Conservation (phyloP, 1,140 invertebrate genomes). For the Aphaenogaster ashmeadi region DNA sequence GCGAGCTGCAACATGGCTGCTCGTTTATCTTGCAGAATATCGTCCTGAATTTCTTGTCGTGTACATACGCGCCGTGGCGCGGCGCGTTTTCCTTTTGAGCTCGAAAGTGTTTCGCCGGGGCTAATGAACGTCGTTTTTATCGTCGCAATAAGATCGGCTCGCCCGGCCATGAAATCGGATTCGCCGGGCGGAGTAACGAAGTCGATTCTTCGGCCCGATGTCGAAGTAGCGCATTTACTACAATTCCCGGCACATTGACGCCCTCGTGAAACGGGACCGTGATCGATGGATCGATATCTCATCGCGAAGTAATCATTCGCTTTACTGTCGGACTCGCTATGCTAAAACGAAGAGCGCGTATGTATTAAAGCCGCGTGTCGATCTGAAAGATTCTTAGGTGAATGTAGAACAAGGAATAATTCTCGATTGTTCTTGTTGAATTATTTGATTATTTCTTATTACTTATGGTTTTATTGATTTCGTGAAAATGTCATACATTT, state of each 20-base stretch:
- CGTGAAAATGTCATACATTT: not conserved
- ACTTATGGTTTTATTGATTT: not conserved
- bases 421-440: conserved; percentile 9
- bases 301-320: conserved; percentile 49
- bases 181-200: conserved; percentile 56
- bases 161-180: conserved; percentile 55
- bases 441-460: not conserved
- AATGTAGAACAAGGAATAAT: not conserved
- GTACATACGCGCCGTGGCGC: conserved; percentile 17
- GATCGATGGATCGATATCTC: conserved; percentile 63
- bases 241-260: conserved; percentile 59
- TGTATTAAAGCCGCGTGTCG: not conserved
- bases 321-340: conserved; percentile 6
- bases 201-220: conserved; percentile 55
- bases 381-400: not conserved
- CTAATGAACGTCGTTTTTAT: conserved; percentile 62
- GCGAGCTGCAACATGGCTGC: conserved; percentile 46
- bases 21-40: conserved; percentile 65
- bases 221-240: conserved; percentile 60
- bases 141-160: conserved; percentile 51
- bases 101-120: conserved; percentile 48
- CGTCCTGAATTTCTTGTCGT: conserved; percentile 52
- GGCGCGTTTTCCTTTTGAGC: conserved; percentile 51
- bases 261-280: conserved; percentile 23
- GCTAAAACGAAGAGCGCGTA: not conserved